Conservation (phyloP, 2,888 invertebrate genomes). For the Odontocolon sp. region DNA sequence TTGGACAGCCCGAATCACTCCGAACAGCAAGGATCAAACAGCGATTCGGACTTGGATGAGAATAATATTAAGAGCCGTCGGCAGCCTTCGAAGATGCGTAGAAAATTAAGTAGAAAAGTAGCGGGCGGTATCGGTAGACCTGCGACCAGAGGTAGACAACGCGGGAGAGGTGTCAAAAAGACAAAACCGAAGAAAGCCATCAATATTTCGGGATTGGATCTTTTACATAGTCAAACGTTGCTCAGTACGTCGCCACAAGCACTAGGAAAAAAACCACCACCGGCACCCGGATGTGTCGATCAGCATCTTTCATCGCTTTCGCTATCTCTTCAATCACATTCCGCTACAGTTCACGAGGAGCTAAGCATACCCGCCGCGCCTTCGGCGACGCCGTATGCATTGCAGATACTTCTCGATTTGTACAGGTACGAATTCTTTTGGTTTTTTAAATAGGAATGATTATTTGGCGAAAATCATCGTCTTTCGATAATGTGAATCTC, state of each 20-base stretch:
- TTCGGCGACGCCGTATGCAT: slow-evolving; percentile 90
- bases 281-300: slow-evolving; percentile 95
- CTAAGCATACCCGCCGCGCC: slow-evolving; percentile 91
- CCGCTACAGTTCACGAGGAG: slow-evolving; percentile 88
- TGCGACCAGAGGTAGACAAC: slow-evolving; percentile 74
- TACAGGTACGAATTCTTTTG: slow-evolving; percentile 81
- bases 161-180: slow-evolving; percentile 82
- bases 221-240: slow-evolving; percentile 93
- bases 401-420: slow-evolving; percentile 93
- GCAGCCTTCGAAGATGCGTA: slow-evolving; percentile 75
- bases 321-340: slow-evolving; percentile 85
- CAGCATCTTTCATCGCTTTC: slow-evolving; percentile 92
- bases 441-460: neutral
- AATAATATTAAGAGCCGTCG: slow-evolving; percentile 73
- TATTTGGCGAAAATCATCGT: too few relatives aligned
- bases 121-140: slow-evolving; percentile 71
- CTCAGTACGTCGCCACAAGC: slow-evolving; percentile 91
- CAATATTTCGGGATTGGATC: slow-evolving; percentile 93
- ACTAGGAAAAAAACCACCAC: slow-evolving; percentile 88
- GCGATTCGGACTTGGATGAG: slow-evolving; percentile 78
- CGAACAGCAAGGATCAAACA: slow-evolving; percentile 76
- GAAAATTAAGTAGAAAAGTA: slow-evolving; percentile 74
- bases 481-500: too few relatives aligned
- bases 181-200: slow-evolving; percentile 85
- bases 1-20: slow-evolving; percentile 81